phyloP scores from a whole-genome alignment of 2,888 invertebrate genomes.

The Diarsia brunnea region DNA sequence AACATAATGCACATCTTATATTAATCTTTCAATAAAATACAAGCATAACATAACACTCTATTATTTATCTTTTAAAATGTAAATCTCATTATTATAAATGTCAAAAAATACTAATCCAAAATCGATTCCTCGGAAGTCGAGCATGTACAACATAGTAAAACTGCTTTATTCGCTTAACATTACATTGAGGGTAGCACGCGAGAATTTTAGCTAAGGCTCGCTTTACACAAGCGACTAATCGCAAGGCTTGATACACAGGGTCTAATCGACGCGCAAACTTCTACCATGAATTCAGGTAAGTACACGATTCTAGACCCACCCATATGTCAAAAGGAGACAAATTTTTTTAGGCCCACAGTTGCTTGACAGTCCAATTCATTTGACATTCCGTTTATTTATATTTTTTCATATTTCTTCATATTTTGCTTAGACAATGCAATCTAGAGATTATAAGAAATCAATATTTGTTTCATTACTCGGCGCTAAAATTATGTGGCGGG shows the following conservation, averaged over 20 bases:
- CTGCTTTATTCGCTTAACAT: slow-evolving; percentile 82
- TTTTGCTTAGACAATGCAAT: too few relatives aligned
- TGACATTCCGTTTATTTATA: too few relatives aligned
- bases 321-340: too few relatives aligned
- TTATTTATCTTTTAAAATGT: slow-evolving; percentile 77
- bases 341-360: too few relatives aligned
- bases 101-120: slow-evolving; percentile 76
- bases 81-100: slow-evolving; percentile 76
- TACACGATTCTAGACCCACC: background rate
- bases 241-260: slow-evolving; percentile 13
- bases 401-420: too few relatives aligned
- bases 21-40: slow-evolving; percentile 66
- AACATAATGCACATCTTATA: slow-evolving; percentile 67
- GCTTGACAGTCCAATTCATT: too few relatives aligned
- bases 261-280: slow-evolving; percentile 1
- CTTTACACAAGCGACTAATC: slow-evolving; percentile 37
- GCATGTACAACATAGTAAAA: slow-evolving; percentile 57
- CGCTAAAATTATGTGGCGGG: too few relatives aligned
- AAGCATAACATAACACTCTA: slow-evolving; percentile 77
- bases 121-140: slow-evolving; percentile 62
- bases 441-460: too few relatives aligned
- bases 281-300: background rate
- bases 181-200: slow-evolving; percentile 64
- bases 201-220: slow-evolving; percentile 38
- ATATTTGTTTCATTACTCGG: too few relatives aligned